Percentiles rank a stretch among this genome's conserved stretches.
These are phyloP conservation scores for Colistium nudipinnis DNA, from an alignment of 2,113 vertebrate species.

Conservation along the genomic window DNA sequence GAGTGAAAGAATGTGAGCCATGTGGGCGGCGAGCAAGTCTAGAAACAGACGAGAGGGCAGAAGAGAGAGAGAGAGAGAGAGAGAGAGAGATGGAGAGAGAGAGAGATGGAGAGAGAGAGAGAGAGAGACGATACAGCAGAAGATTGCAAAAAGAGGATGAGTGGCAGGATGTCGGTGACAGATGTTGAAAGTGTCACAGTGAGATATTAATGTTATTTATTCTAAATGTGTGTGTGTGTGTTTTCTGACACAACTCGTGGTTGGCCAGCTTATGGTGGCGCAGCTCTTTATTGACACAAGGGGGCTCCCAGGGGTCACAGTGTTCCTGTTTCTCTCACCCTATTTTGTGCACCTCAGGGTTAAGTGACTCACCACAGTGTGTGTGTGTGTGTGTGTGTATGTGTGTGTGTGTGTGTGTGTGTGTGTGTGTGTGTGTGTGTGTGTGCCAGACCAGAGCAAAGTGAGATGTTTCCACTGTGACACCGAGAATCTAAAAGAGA, in stretches of 20 bases:
- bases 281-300: conserved; percentile 31
- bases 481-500: conserved; percentile 7
- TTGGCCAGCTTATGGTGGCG: conserved; percentile 11
- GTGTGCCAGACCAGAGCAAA: conserved; percentile 9
- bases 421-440: neutral
- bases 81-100: neutral
- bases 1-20: conserved; percentile 69
- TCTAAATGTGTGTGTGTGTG: neutral
- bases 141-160: conserved; percentile 17
- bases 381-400: conserved; percentile 5
- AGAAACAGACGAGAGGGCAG: conserved; percentile 23
- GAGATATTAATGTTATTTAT: conserved; percentile 6
- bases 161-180: conserved; percentile 43
- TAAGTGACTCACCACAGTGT: conserved; percentile 30
- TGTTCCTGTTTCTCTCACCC: conserved; percentile 28
- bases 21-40: conserved; percentile 64
- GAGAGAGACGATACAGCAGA: neutral
- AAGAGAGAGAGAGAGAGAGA: conserved; percentile 1
- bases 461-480: conserved; percentile 30
- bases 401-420: neutral
- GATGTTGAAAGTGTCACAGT: conserved; percentile 38
- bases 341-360: conserved; percentile 16
- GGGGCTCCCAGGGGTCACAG: conserved; percentile 35
- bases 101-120: neutral
- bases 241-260: conserved; percentile 14